A percentile compares a stretch with the other conserved stretches of the same genome.
phyloP scores from a whole-genome alignment of 30 jellyfish, hydroid and myxozoan species.

The Pelagia noctiluca region DNA sequence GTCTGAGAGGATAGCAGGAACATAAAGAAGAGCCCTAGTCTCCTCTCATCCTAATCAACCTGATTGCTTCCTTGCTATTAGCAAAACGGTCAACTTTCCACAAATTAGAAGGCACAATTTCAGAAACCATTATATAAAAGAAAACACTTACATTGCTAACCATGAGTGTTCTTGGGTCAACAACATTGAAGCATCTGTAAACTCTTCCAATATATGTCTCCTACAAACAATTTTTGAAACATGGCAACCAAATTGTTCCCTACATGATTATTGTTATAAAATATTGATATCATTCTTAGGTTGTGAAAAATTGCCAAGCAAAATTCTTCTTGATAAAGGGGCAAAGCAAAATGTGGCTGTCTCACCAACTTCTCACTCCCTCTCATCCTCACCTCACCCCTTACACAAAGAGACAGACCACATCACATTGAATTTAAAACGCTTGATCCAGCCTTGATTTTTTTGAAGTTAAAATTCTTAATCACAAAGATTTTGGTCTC shows the following conservation, averaged over 20 bases:
- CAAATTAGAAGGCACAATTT: no score
- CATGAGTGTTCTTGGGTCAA: slow-evolving; percentile 90
- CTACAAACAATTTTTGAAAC: slow-evolving; percentile 27
- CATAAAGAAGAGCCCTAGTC: no score
- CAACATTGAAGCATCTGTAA: slow-evolving; percentile 82
- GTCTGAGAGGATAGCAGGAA: no score
- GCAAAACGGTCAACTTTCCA: no score
- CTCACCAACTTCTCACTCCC: not conserved
- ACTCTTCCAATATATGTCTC: slow-evolving; percentile 85
- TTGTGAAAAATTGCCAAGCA: not conserved
- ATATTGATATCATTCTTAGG: not conserved
- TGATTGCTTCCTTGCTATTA: no score
- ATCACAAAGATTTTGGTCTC: no score
- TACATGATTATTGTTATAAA: not conserved
- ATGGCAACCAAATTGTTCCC: not conserved
- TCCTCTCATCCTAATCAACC: no score
- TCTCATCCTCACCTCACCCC: no score
- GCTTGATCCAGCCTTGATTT: no score
- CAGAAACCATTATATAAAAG: not conserved
- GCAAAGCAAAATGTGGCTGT: not conserved
- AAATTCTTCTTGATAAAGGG: not conserved
- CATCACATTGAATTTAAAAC: no score
- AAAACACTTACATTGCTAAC: slow-evolving; percentile 71
- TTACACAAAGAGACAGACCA: no score
- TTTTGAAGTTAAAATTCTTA: no score